phyloP scores from a whole-genome alignment of 2,888 invertebrate genomes.

The Ophonus ardosiacus region DNA sequence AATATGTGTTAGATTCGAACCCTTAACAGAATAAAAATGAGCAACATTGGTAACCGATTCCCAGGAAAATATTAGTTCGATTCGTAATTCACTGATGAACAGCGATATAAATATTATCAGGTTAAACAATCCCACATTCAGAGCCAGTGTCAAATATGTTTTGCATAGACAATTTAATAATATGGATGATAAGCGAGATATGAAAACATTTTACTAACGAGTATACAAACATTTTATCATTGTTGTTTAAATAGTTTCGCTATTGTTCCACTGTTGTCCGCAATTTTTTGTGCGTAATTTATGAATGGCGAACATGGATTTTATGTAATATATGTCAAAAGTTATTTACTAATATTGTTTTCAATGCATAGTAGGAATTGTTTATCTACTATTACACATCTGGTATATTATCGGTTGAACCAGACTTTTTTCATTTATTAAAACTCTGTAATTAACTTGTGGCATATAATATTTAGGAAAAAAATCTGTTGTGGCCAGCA shows the following conservation, averaged over 20 bases:
- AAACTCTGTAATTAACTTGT: no score
- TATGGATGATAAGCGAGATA: slow-evolving; percentile 2
- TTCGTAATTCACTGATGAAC: background rate
- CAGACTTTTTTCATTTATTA: no score
- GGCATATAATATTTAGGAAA: no score
- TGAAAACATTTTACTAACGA: slow-evolving; percentile 4
- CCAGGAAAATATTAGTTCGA: slow-evolving; percentile 18
- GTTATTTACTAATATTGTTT: background rate
- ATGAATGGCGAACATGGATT: background rate
- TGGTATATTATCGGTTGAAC: background rate
- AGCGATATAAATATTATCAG: slow-evolving; percentile 13
- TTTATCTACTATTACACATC: background rate
- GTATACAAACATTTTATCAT: background rate
- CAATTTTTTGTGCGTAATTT: background rate
- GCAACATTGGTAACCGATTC: background rate
- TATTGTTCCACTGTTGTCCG: background rate
- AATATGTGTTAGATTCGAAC: no score
- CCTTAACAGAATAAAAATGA: background rate
- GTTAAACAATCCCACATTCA: background rate
- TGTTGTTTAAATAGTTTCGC: slow-evolving; percentile 18
- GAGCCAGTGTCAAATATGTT: slow-evolving; percentile 7
- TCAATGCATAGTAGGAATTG: background rate
- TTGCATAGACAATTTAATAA: slow-evolving; percentile 34
- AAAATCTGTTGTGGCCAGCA: no score
- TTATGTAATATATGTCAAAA: slow-evolving; percentile 4